These are phyloP conservation scores for Drosophila meridiana DNA, from an alignment of 2,888 invertebrate genomes.

Conservation along the genomic window DNA sequence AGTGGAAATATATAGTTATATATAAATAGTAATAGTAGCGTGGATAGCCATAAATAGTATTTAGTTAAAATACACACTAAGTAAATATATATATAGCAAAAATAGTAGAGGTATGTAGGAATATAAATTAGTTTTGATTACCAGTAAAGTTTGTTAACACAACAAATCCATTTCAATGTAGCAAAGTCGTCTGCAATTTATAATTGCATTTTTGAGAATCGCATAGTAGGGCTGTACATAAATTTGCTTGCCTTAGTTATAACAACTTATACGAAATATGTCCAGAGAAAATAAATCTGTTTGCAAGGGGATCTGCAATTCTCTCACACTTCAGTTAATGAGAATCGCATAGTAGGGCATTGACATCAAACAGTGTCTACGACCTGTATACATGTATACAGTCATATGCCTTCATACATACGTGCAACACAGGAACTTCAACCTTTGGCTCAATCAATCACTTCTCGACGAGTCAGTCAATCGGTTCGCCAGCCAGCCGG, in stretches of 20 bases:
- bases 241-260: not conserved
- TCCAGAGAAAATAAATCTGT: not conserved
- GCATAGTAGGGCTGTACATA: not conserved
- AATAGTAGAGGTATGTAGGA: not conserved
- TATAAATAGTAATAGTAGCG: too few relatives aligned
- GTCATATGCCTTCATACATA: not conserved
- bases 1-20: too few relatives aligned
- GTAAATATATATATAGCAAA: not conserved
- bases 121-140: too few relatives aligned
- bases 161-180: not conserved
- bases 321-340: not conserved
- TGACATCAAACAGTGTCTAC: not conserved
- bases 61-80: too few relatives aligned
- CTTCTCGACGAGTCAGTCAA: not conserved
- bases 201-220: not conserved
- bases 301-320: not conserved
- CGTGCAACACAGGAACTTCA: not conserved
- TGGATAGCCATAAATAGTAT: too few relatives aligned
- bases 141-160: not conserved
- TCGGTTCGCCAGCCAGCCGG: not conserved
- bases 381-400: not conserved
- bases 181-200: not conserved
- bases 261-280: not conserved
- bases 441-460: not conserved
- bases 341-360: constrained; percentile 3